Percentiles rank a stretch among this genome's conserved stretches.
Evolutionary conservation across 2,888 invertebrate species (phyloP).

Genomic region (Acanthosepion pharaonis): DNA sequence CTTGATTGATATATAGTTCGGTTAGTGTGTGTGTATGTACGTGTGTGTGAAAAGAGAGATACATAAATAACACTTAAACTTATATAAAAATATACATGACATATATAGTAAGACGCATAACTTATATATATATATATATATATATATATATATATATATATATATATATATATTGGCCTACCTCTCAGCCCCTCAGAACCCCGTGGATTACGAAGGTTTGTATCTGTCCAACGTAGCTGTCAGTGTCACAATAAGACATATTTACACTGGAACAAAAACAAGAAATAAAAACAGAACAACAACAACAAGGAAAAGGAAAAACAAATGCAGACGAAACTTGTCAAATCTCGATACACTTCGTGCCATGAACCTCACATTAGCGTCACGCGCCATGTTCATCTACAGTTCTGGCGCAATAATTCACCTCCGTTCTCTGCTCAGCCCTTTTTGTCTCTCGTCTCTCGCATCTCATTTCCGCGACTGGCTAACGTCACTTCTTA

Average conservation of each 20-base stretch:
- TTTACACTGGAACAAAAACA: not conserved
- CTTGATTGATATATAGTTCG: too few relatives aligned
- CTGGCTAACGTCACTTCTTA: not conserved
- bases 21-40: too few relatives aligned
- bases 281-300: not conserved
- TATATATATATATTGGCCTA: not conserved
- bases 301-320: too few relatives aligned
- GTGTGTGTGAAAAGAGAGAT: too few relatives aligned
- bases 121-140: not conserved
- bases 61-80: too few relatives aligned
- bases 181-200: not conserved
- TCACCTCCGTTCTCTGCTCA: not conserved
- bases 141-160: not conserved
- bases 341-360: not conserved
- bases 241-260: conserved; percentile 33
- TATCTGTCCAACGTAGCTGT: conserved; percentile 16
- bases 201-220: not conserved
- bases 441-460: too few relatives aligned
- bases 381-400: not conserved
- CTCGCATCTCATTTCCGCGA: not conserved
- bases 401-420: not conserved
- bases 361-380: not conserved
- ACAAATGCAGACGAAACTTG: not conserved
- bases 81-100: not conserved
- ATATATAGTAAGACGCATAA: not conserved